Conservation (phyloP, 2,113 vertebrate species). For the Lepidothrix coronata region DNA sequence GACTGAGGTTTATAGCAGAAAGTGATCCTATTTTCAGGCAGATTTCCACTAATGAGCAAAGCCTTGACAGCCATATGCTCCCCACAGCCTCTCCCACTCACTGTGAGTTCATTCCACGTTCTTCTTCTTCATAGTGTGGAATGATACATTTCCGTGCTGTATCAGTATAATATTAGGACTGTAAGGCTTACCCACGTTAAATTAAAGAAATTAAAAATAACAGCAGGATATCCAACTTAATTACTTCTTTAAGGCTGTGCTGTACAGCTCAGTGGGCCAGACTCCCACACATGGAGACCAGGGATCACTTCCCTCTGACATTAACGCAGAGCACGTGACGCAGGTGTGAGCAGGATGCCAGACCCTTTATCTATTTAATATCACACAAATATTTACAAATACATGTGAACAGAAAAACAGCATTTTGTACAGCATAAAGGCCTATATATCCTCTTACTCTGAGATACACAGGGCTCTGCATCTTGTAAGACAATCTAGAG, state of each 20-base stretch:
- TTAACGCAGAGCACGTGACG: accelerated
- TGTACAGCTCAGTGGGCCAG: background rate
- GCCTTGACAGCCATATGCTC: constrained; percentile 38
- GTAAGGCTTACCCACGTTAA: background rate
- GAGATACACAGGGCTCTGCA: background rate
- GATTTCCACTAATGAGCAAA: constrained; percentile 52
- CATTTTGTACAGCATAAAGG: background rate
- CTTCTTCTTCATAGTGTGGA: background rate
- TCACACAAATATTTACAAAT: background rate
- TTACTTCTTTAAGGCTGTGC: background rate
- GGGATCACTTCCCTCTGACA: background rate
- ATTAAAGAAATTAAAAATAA: constrained; percentile 13
- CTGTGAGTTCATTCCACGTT: background rate
- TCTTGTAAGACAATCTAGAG: background rate
- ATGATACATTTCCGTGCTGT: background rate
- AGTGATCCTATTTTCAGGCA: constrained; percentile 47
- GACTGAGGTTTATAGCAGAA: constrained; percentile 15
- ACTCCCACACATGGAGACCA: accelerated
- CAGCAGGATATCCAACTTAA: background rate
- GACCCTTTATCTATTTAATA: background rate
- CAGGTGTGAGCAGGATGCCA: background rate
- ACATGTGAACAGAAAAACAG: background rate
- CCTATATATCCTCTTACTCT: background rate
- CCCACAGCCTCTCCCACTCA: background rate
- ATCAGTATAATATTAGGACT: background rate